Percentiles rank a stretch among this genome's conserved stretches.
Conservation (phyloP, 2,888 invertebrate species). For the Sesia apiformis region DNA sequence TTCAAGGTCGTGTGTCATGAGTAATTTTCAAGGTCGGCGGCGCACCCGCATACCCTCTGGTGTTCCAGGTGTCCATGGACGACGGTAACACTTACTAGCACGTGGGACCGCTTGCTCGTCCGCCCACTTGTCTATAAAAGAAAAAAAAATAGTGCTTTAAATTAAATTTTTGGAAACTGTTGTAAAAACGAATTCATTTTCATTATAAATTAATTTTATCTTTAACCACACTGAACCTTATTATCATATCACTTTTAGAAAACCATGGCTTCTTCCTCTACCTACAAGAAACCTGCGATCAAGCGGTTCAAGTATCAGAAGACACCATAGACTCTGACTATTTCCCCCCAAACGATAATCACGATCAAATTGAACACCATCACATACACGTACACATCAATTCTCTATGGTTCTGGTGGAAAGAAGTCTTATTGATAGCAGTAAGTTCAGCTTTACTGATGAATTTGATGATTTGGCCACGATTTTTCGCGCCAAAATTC, state of each 20-base stretch:
- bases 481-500: slow-evolving; percentile 13
- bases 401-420: slow-evolving; percentile 87
- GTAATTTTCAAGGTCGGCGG: too few species aligned
- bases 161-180: too few species aligned
- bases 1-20: too few species aligned
- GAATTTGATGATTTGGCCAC: slow-evolving; percentile 78
- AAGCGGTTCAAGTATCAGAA: slow-evolving; percentile 50
- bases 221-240: too few species aligned
- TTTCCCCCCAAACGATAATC: slow-evolving; percentile 13
- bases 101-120: too few species aligned
- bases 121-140: too few species aligned
- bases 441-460: slow-evolving; percentile 81
- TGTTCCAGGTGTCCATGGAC: too few species aligned
- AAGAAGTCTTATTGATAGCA: slow-evolving; percentile 85
- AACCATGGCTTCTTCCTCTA: slow-evolving; percentile 86
- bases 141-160: too few species aligned
- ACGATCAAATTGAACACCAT: slow-evolving; percentile 50
- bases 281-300: slow-evolving; percentile 68
- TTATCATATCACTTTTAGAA: slow-evolving; percentile 42
- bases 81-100: too few species aligned
- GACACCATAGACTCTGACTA: slow-evolving; percentile 16
- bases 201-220: too few species aligned
- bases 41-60: too few species aligned
- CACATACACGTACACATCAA: slow-evolving; percentile 81
- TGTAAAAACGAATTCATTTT: too few species aligned